Evolutionary conservation across 2,888 invertebrate genomes (phyloP), one percentile per base, ranked within the genome.

Genomic region (Ochlodes sylvanus): DNA sequence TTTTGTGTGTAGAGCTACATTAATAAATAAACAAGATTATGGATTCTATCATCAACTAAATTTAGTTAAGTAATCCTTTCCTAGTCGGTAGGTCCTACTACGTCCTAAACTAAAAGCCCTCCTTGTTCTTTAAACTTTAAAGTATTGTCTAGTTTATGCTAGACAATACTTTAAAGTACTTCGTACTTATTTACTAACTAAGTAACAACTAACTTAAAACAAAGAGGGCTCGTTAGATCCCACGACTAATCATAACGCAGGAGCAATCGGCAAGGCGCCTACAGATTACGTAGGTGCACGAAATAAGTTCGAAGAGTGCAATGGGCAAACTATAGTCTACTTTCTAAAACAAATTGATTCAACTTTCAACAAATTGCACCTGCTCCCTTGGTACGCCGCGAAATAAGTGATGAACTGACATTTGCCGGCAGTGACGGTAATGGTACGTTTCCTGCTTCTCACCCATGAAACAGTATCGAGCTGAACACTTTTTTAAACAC

Each of bases 291-390:
- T 67, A 70, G 27, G 27, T 27, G 27, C 68, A 71, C 78, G 75
- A 80, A 77, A 79, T 78, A 73, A 79, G 78, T 82, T 79, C 78
- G 78, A 82, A 81, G 75, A 82, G 76, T 52, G 21, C 79, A 80
- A 80, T 79, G 76, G 75, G 78, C 79, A 77, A 79, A 82, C 81
- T 78, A 82, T 81, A 85, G 78, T 82, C 80, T 81, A 88, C 91
- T 92, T 91, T 92, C 91, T 91, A 92, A 90, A 88, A 86, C 85
- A 89, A 91, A 91, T 91, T 88, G 90, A 89, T 90, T 87, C 81
- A 79, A 89, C 91, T 92, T 91, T 91, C 91, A 86, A 87, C 86
- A 89, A 88, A 90, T 89, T 89, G 85, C 84, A 76, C 78, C 74
- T 68, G 78, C 76, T 73, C 74, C 73, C 76, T 70, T 74, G 75